These are phyloP conservation scores for Sebastes oblongus DNA, from an alignment of 2,797 vertebrate genomes.

Conservation along the genomic window DNA sequence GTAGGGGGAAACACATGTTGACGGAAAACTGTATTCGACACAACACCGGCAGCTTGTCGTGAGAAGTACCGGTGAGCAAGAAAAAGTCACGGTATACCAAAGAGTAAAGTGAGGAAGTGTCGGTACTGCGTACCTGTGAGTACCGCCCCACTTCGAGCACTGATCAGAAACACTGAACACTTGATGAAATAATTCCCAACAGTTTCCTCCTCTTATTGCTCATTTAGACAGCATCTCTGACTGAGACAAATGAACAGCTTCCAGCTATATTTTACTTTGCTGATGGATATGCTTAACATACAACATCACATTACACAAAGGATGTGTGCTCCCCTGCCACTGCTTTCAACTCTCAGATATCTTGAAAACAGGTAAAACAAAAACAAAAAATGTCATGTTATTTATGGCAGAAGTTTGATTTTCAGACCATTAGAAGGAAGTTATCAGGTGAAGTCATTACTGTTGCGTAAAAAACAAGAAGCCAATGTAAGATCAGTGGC, in stretches of 20 bases:
- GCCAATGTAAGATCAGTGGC: background rate
- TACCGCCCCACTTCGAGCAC: too few relatives aligned
- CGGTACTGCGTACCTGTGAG: too few relatives aligned
- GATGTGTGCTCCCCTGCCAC: background rate
- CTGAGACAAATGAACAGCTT: slow-evolving; percentile 1
- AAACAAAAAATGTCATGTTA: background rate
- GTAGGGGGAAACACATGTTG: too few relatives aligned
- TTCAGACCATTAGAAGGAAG: background rate
- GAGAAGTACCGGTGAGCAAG: too few relatives aligned
- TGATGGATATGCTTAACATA: background rate
- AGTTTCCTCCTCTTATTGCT: background rate
- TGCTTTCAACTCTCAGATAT: background rate
- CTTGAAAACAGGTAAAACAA: background rate
- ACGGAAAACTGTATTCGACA: too few relatives aligned
- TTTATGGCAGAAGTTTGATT: background rate
- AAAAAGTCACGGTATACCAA: too few relatives aligned
- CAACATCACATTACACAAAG: background rate
- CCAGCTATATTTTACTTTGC: background rate
- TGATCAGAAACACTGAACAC: background rate
- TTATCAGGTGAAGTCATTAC: background rate
- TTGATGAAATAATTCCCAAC: background rate
- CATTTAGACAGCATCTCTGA: background rate
- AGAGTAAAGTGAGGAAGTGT: too few relatives aligned
- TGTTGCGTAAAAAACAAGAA: background rate
- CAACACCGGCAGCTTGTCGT: too few relatives aligned